Conservation (phyloP, 2,113 vertebrate genomes). For the Podilymbus podiceps region DNA sequence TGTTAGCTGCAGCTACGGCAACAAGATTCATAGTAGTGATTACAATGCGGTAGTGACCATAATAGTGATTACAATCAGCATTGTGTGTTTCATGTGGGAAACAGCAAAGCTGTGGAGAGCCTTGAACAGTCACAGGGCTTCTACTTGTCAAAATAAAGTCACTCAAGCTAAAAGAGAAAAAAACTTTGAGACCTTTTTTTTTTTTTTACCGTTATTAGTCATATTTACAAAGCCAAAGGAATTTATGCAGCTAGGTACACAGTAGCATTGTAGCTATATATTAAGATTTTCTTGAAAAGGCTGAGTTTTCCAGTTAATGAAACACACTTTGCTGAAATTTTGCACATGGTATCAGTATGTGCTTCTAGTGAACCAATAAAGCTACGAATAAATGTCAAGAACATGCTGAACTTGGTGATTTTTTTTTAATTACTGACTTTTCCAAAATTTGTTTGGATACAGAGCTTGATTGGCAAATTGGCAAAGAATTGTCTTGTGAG, state of each 20-base stretch:
- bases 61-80: neutral
- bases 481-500: neutral
- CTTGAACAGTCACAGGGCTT: neutral
- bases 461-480: neutral
- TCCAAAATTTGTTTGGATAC: neutral
- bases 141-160: neutral
- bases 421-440: neutral
- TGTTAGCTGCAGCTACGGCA: neutral
- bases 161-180: neutral
- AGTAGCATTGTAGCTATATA: neutral
- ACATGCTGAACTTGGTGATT: neutral
- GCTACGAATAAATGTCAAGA: neutral
- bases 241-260: neutral
- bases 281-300: neutral
- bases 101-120: neutral
- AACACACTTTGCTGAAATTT: neutral
- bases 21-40: neutral
- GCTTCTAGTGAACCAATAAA: neutral
- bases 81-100: neutral
- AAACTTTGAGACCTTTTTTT: neutral
- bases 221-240: neutral
- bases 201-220: neutral
- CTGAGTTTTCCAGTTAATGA: neutral
- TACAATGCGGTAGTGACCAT: neutral
- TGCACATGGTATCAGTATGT: neutral